These are phyloP conservation scores for Rhinogobio ventralis DNA, from an alignment of 2,797 vertebrate species.

Conservation along the genomic window DNA sequence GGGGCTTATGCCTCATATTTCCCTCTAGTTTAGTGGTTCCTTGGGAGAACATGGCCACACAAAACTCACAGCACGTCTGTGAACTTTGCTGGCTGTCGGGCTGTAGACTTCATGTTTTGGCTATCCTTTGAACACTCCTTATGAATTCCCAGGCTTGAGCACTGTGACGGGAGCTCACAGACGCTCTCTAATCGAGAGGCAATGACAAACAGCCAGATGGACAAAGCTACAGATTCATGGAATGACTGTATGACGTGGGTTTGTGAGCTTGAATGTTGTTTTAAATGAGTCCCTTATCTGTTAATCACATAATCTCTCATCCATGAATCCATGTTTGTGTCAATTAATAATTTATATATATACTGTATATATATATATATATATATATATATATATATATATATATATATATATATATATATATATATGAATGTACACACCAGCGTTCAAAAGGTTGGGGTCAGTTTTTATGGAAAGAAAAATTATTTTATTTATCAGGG, in stretches of 20 bases:
- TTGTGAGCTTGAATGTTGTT: conserved; percentile 42
- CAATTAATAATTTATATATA: not conserved
- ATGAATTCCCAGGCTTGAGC: conserved; percentile 24
- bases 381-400: not conserved
- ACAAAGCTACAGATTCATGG: conserved; percentile 70
- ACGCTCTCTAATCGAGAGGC: conserved; percentile 37
- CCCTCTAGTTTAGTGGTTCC: conserved; percentile 8
- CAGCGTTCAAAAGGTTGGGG: not conserved
- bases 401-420: not conserved
- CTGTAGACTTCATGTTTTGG: conserved; percentile 16
- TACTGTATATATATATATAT: not conserved
- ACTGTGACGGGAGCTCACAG: conserved; percentile 1
- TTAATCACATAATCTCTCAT: conserved; percentile 57
- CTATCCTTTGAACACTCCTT: conserved; percentile 15
- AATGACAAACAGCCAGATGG: conserved; percentile 63
- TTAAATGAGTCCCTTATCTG: conserved; percentile 63
- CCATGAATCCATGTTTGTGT: not conserved
- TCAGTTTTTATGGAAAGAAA: not conserved
- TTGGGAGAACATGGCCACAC: conserved; percentile 35
- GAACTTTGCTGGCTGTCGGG: conserved; percentile 7
- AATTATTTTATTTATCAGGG: not conserved
- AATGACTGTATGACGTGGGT: conserved; percentile 60
- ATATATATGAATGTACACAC: not conserved
- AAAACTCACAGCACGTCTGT: conserved; percentile 18
- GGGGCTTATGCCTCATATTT: conserved; percentile 55